Percentiles rank a stretch among this genome's conserved stretches.
Evolutionary conservation across 2,797 vertebrate species (phyloP).

Genomic region (Pangasius djambal): DNA sequence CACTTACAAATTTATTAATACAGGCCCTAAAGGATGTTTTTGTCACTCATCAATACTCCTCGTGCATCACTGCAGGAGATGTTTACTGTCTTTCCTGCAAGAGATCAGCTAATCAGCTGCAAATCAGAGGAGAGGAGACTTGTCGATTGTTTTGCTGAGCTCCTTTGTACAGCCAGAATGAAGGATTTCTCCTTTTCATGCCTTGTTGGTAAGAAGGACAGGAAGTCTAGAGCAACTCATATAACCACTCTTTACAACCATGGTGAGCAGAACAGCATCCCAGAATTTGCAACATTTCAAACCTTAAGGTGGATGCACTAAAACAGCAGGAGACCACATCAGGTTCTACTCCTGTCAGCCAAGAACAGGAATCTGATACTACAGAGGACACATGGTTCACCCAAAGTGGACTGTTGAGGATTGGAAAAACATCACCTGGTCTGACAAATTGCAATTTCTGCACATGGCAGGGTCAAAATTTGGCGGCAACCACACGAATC

Average conservation of each 20-base stretch:
- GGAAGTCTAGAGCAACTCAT: not conserved
- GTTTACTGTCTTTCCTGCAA: not conserved
- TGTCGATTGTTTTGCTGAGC: not conserved
- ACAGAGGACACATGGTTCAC: not conserved
- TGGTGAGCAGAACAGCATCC: not conserved
- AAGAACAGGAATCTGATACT: no score
- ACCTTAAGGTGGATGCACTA: not conserved
- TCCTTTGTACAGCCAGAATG: not conserved
- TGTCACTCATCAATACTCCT: not conserved
- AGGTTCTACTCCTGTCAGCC: not conserved
- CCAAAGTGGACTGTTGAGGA: not conserved
- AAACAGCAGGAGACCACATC: not conserved
- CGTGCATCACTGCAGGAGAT: not conserved
- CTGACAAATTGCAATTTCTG: not conserved
- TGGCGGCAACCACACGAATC: not conserved
- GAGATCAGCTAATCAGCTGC: not conserved
- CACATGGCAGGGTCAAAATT: not conserved
- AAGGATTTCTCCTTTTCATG: not conserved
- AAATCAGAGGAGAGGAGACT: not conserved
- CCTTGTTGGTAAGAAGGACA: not conserved
- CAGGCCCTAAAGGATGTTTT: not conserved
- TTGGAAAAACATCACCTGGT: not conserved
- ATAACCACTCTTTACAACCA: not conserved
- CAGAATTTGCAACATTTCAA: not conserved
- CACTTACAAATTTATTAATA: not conserved